Conservation (phyloP, 2,888 invertebrate genomes). For the Gerosis bhagava region DNA sequence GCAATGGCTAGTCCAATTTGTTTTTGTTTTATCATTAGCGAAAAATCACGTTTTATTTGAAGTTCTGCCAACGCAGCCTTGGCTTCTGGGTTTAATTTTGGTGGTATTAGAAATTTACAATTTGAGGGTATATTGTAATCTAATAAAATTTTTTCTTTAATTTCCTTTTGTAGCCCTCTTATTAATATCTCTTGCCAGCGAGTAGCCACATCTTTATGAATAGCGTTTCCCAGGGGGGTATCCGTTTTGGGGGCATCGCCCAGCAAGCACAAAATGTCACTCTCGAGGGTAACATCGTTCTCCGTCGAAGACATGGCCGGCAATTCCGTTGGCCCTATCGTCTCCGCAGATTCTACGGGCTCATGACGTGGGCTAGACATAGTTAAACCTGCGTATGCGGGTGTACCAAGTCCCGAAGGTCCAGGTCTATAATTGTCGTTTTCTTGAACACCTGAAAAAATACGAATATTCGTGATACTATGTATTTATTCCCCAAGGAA, state of each 20-base stretch:
- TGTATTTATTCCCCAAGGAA: too few relatives aligned
- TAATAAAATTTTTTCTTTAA: conserved; percentile 23
- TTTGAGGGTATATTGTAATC: conserved; percentile 17
- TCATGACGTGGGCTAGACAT: too few relatives aligned
- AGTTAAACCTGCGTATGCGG: too few relatives aligned
- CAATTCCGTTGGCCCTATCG: too few relatives aligned
- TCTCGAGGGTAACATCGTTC: too few relatives aligned
- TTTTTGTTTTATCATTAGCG: conserved; percentile 20
- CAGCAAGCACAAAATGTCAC: not conserved
- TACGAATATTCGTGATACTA: too few relatives aligned
- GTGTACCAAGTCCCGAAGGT: too few relatives aligned
- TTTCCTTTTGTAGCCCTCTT: conserved; percentile 28
- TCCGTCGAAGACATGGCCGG: too few relatives aligned
- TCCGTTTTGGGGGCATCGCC: conserved; percentile 6
- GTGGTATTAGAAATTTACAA: conserved; percentile 16
- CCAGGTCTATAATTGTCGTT: too few relatives aligned
- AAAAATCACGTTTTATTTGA: conserved; percentile 17
- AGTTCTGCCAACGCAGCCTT: conserved; percentile 23
- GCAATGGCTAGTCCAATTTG: conserved; percentile 29
- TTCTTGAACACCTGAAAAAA: too few relatives aligned
- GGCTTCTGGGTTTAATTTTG: conserved; percentile 28
- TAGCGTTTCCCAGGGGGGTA: conserved; percentile 16
- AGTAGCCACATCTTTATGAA: conserved; percentile 22
- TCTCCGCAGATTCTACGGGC: too few relatives aligned
- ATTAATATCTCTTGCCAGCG: conserved; percentile 26